Evolutionary conservation across 1,140 invertebrate species (phyloP).

Genomic region (Panagrolaimus sp.): DNA sequence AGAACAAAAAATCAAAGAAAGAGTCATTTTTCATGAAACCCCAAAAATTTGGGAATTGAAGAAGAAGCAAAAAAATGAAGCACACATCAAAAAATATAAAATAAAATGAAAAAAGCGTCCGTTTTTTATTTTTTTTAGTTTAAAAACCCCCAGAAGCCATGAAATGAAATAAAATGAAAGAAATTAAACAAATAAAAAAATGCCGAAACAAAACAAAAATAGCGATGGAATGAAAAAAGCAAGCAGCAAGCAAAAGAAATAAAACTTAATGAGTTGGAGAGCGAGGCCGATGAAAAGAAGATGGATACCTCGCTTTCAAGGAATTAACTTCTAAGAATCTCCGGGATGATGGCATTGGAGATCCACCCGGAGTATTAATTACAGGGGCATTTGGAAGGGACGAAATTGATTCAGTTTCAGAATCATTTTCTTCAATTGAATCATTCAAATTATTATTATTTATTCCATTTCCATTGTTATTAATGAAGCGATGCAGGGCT

Average conservation of each 20-base stretch:
- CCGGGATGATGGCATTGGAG: not conserved
- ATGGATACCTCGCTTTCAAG: conserved; percentile 9
- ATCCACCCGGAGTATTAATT: not conserved
- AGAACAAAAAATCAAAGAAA: too few species aligned
- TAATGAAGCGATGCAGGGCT: conserved; percentile 1
- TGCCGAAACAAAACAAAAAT: not conserved
- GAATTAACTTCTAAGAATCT: conserved; percentile 2
- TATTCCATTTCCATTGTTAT: not conserved
- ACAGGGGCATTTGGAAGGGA: not conserved
- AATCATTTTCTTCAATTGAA: conserved; percentile 12
- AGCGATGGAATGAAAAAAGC: not conserved
- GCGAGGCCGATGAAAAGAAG: not conserved
- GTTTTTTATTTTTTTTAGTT: not conserved
- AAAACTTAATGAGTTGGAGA: conserved; percentile 2
- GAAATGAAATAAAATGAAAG: conserved; percentile 1
- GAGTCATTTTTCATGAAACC: too few species aligned
- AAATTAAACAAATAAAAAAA: not conserved
- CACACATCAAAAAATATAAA: not conserved
- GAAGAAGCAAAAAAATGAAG: too few species aligned
- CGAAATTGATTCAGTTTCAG: conserved; percentile 1
- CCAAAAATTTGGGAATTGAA: too few species aligned
- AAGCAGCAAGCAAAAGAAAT: not conserved
- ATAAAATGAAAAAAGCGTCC: not conserved
- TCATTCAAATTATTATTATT: not conserved
- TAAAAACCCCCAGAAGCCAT: too few species aligned